Conservation (phyloP, 2,113 vertebrate species). For the Microcebus murinus region DNA sequence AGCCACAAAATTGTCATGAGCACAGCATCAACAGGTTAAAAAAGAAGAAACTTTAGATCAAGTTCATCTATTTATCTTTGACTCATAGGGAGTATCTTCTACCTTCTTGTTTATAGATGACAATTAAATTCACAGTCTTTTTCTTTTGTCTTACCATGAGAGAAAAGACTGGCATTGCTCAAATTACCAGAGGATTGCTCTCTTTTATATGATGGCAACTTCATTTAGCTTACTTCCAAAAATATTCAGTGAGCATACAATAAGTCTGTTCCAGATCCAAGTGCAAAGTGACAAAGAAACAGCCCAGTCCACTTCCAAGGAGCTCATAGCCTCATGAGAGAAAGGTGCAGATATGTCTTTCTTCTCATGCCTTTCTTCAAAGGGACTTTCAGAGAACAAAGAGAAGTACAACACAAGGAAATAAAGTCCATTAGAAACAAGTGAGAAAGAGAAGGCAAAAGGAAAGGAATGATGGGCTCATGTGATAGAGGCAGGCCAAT, state of each 20-base stretch:
- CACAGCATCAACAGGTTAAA: neutral
- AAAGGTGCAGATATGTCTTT: neutral
- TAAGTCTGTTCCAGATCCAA: neutral
- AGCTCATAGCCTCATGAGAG: neutral
- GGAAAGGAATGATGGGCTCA: neutral
- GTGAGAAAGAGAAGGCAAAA: neutral
- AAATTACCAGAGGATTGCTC: constrained; percentile 12
- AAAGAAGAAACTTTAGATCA: neutral
- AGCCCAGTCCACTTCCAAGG: neutral
- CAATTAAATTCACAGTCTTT: neutral
- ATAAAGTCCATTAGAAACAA: neutral
- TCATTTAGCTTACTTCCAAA: constrained; percentile 1
- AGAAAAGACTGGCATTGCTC: neutral
- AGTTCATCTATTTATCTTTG: neutral
- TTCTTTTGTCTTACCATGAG: neutral
- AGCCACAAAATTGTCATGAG: neutral
- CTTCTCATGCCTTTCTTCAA: neutral
- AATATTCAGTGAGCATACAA: neutral
- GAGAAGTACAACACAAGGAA: neutral
- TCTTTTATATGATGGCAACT: neutral
- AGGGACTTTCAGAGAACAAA: neutral
- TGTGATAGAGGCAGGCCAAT: neutral
- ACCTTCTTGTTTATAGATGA: neutral
- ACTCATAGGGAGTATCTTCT: neutral
- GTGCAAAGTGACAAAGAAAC: neutral